A percentile compares a stretch with the other conserved stretches of the same genome.
Conservation (phyloP, 2,888 invertebrate genomes). For the Protodeltote pygarga region DNA sequence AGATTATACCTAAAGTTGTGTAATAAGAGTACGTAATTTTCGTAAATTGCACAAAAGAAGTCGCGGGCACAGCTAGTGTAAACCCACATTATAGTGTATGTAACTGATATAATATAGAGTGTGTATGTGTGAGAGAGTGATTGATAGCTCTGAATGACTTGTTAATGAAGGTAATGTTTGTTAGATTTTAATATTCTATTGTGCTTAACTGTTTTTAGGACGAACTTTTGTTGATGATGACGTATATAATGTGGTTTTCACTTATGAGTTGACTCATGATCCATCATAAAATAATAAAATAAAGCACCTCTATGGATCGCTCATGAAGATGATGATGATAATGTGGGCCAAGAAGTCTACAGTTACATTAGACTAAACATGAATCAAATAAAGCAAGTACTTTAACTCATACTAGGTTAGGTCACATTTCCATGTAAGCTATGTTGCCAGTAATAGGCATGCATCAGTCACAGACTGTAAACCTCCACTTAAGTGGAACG, state of each 20-base stretch:
- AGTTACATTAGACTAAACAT: no score
- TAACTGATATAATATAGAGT: background rate
- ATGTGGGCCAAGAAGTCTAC: no score
- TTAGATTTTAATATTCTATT: slow-evolving; percentile 31
- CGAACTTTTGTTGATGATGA: slow-evolving; percentile 18
- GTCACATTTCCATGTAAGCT: slow-evolving; percentile 19
- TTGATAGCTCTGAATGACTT: slow-evolving; percentile 25
- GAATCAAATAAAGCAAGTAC: no score
- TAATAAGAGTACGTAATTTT: no score
- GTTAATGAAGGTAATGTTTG: slow-evolving; percentile 29
- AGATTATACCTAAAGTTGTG: no score
- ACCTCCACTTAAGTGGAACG: slow-evolving; percentile 46
- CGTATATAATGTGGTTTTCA: background rate
- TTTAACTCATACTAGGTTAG: slow-evolving; percentile 6
- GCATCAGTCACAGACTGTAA: slow-evolving; percentile 47
- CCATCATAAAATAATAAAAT: no score
- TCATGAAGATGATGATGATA: no score
- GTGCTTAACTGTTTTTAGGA: slow-evolving; percentile 16
- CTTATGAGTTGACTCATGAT: background rate
- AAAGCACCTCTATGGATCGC: no score
- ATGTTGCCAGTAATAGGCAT: slow-evolving; percentile 13
- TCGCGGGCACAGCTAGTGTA: background rate
- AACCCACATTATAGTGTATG: background rate
- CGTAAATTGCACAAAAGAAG: background rate
- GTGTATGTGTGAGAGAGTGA: slow-evolving; percentile 25